Percentiles rank a stretch among this genome's conserved stretches.
These are phyloP conservation scores for Agrochola macilenta DNA, from an alignment of 2,888 invertebrate species.

Conservation along the genomic window DNA sequence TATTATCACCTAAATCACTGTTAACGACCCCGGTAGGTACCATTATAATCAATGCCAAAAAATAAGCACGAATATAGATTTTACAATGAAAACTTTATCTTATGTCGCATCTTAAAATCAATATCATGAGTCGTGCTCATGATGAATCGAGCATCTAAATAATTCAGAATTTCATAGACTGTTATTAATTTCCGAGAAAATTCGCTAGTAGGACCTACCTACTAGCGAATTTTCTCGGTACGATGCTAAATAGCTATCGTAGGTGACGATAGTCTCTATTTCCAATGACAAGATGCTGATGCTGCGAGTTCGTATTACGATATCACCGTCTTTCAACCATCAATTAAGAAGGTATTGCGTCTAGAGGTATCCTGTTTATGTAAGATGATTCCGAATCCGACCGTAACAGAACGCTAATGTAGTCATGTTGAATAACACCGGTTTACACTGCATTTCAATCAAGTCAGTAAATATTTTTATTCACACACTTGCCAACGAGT, in stretches of 20 bases:
- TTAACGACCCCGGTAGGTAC: conserved; percentile 69
- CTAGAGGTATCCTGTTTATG: conserved; percentile 70
- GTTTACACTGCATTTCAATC: conserved; percentile 55
- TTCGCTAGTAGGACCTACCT: no score
- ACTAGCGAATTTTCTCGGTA: no score
- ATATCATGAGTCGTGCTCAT: conserved; percentile 17
- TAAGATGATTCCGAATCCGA: conserved; percentile 68
- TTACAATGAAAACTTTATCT: conserved; percentile 39
- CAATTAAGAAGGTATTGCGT: conserved; percentile 41
- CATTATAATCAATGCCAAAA: conserved; percentile 53
- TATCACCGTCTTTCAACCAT: conserved; percentile 36
- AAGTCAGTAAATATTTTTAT: conserved; percentile 53
- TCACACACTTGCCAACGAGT: conserved; percentile 12
- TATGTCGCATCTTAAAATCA: conserved; percentile 6
- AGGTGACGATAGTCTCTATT: conserved; percentile 15
- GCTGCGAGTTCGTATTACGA: conserved; percentile 44
- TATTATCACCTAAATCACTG: conserved; percentile 76
- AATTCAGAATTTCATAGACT: conserved; percentile 37
- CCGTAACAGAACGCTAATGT: conserved; percentile 43
- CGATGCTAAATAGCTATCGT: conserved; percentile 19
- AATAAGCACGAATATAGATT: conserved; percentile 49
- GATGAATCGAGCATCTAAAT: conserved; percentile 40
- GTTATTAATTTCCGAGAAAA: conserved; percentile 37
- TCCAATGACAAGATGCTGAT: conserved; percentile 44
- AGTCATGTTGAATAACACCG: conserved; percentile 40